A percentile compares a stretch with the other conserved stretches of the same genome.
phyloP scores from a whole-genome alignment of 2,888 invertebrate species.

The Macaria notata region DNA sequence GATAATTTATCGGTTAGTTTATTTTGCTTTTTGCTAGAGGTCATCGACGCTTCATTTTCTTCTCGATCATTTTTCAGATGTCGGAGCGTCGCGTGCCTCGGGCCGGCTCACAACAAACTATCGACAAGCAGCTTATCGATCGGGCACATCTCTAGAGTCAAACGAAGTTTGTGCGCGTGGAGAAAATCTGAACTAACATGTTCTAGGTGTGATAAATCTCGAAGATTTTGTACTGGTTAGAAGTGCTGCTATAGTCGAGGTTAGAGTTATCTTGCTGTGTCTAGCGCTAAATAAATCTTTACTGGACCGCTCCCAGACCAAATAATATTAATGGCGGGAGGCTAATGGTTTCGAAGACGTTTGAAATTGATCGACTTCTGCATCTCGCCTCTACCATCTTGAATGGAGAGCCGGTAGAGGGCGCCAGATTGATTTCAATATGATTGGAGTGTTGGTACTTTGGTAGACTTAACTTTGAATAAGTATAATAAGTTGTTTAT shows the following conservation, averaged over 20 bases:
- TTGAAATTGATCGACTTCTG: conserved; percentile 64
- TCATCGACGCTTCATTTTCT: conserved; percentile 29
- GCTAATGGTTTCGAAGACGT: conserved; percentile 71
- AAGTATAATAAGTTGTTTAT: too few species aligned
- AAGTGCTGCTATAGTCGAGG: too few species aligned
- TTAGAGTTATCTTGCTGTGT: too few species aligned
- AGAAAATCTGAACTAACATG: too few species aligned
- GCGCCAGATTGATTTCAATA: conserved; percentile 48
- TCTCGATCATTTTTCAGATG: conserved; percentile 40
- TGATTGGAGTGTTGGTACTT: conserved; percentile 28
- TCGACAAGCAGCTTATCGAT: conserved; percentile 68
- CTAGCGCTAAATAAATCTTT: conserved; percentile 68
- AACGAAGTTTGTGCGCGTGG: too few species aligned
- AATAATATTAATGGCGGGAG: conserved; percentile 68
- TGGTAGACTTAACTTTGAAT: too few species aligned
- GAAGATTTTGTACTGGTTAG: too few species aligned
- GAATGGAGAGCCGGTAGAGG: conserved; percentile 38
- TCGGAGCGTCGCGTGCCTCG: conserved; percentile 59
- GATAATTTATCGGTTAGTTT: conserved; percentile 37
- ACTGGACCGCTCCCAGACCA: conserved; percentile 55
- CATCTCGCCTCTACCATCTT: conserved; percentile 43
- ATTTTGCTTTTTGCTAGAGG: conserved; percentile 24
- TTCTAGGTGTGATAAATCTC: too few species aligned
- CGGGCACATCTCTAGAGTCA: conserved; percentile 60
- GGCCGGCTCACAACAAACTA: conserved; percentile 64